Conservation (phyloP, 2,113 vertebrate genomes). For the Entelurus aequoreus region DNA sequence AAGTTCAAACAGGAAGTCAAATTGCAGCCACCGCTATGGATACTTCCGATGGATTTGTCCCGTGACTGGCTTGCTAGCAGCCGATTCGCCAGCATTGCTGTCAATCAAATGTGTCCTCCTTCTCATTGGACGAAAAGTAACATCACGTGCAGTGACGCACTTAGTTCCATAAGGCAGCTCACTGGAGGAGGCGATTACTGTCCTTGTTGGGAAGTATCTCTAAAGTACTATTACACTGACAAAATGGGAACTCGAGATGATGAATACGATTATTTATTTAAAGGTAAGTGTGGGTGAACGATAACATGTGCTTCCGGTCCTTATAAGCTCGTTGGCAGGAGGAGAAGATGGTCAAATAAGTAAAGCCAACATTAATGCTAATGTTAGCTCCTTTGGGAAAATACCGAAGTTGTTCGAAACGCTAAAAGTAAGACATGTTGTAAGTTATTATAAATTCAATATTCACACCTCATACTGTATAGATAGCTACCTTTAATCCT, state of each 20-base stretch:
- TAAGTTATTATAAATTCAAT: neutral
- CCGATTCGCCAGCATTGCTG: slow-evolving; percentile 10
- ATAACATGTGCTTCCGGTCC: neutral
- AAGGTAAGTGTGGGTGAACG: slow-evolving; percentile 52
- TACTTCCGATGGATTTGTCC: neutral
- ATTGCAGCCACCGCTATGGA: neutral
- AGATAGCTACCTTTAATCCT: neutral
- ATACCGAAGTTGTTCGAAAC: neutral
- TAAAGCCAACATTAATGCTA: slow-evolving; percentile 45
- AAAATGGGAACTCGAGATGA: slow-evolving; percentile 74
- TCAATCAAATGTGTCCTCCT: slow-evolving; percentile 17
- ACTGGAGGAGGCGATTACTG: slow-evolving; percentile 19
- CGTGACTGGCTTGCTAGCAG: neutral
- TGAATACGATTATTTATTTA: slow-evolving; percentile 77
- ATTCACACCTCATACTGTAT: neutral
- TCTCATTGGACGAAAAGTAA: slow-evolving; percentile 41
- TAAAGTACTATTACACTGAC: slow-evolving; percentile 22
- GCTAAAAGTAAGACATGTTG: neutral
- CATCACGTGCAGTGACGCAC: slow-evolving; percentile 38
- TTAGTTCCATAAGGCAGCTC: slow-evolving; percentile 16
- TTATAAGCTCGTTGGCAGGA: slow-evolving; percentile 5
- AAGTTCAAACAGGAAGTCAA: too few species aligned
- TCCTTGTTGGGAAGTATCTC: slow-evolving; percentile 26
- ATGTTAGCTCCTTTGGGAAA: slow-evolving; percentile 44
- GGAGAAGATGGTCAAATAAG: slow-evolving; percentile 37